Base-by-base conservation (phyloP, 2,113 vertebrate species). In the Heteronetta atricapilla region DNA sequence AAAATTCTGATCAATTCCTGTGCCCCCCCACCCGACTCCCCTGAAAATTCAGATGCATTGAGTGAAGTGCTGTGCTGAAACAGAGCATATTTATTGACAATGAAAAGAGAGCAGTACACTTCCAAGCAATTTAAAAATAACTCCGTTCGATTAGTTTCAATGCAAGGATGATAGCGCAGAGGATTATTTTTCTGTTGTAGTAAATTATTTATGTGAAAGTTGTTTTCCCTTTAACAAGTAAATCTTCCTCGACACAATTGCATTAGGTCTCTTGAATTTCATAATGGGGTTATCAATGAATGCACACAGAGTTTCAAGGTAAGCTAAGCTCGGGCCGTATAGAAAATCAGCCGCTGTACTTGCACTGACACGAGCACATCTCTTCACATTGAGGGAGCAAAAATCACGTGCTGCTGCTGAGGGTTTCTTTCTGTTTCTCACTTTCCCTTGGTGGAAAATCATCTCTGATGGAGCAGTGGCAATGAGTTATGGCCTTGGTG, bases 121-220 rank as follows among this genome's bases (percentile, higher is more conserved):
- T 97, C 88, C 96, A 96, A 96, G 92, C 96, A 94, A 97, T 97
- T 98, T 97, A 95, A 96, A 97, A 97, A 97, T 94, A 97, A 97
- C 96, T 97, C 82, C 72, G 75, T 97, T 98, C 36, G 79, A 94
- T 96, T 95, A 86, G 52, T 83, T 89, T 95, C 93, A 89, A 96
- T 95, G 94, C 85, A 93, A 95, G 90, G 63, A 86, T 59, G 80
- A 97, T 94, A 94, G 88, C 73, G 90, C 74, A 63, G 93, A 96
- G 94, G 87, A 95, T 96, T 94, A 83, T 90, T 87, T 96, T 95
- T 91, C 85, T 85, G 90, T 95, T 94, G 87, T 94, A 97, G 91
- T 96, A 95, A 97, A 95, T 97, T 96, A 97, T 98, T 97, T 97
- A 97, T 95, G 46, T 94, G 94, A 95, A 97, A 96, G 95, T 94